Base-by-base conservation (phyloP, 2,113 vertebrate genomes). In the Puntigrus tetrazona region DNA sequence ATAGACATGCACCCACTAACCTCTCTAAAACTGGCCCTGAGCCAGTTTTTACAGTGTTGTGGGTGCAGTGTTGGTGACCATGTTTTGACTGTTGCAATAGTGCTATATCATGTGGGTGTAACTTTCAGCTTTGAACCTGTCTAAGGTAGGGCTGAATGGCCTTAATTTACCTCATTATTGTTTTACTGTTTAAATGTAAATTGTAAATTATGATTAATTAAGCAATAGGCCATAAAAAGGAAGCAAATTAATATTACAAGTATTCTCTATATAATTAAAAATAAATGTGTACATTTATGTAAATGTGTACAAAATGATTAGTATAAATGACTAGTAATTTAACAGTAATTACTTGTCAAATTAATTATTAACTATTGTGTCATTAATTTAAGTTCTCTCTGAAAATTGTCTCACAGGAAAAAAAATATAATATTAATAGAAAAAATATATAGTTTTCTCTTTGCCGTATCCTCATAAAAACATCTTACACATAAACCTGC, bases 1-100 rank as follows among this genome's bases (percentile, higher is more conserved):
- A 86, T 47, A 86, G 73, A 72, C 50, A 4, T 36, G 36, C 50
- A 73, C 80, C 36, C 18, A 79, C 77, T 79, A 79, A 65, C 77
- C 57, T 65, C 29, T 45, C 16, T 55, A 52, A 47, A 70, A 20
- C 47, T 41, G 63, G 59, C 75, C 36, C 22, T 50, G 65, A 14
- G 14, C 59, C 57, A 59, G 25, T 34, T 50, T 45, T 38, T 61
- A 75, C 22, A 67, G n/a, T 41, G 18, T 31, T 27, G 25, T 27
- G 29, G 27, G 52, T 75, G 45, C 8, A n/a, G 8, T 38, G n/a
- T 69, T 25, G 72, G 41, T 83, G 25, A 22, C n/a, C 27, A 50
- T 31, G 57, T 67, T 14, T n/a, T 27, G 8, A 7, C 31, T 70
- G 59, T 76, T 77, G 27, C n/a, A 38, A 11, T 38, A 4, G 27